Conservation (phyloP, 2,888 invertebrate species). For the Deilephila porcellus region DNA sequence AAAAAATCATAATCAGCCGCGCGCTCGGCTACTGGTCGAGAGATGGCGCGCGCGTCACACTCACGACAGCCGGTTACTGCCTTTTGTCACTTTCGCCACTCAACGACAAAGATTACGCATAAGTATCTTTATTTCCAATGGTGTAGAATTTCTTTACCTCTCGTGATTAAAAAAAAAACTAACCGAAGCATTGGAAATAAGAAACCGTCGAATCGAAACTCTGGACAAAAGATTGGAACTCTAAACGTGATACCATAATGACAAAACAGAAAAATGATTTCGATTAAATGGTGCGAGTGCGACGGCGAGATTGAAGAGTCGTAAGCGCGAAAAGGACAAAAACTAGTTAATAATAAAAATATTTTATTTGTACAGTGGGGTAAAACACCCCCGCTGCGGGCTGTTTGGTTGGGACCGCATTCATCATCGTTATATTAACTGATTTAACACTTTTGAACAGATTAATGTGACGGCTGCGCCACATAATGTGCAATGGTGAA, state of each 20-base stretch:
- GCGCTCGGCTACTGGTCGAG: slow-evolving; percentile 46
- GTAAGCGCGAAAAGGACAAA: slow-evolving; percentile 67
- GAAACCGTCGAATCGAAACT: slow-evolving; percentile 78
- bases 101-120: slow-evolving; percentile 25
- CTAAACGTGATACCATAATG: slow-evolving; percentile 83
- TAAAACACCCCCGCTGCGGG: slow-evolving; percentile 84
- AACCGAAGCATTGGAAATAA: slow-evolving; percentile 78
- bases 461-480: slow-evolving; percentile 65
- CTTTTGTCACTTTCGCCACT: not conserved
- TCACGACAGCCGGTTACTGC: slow-evolving; percentile 1
- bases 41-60: slow-evolving; percentile 20
- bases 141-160: slow-evolving; percentile 69
- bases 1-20: slow-evolving; percentile 55
- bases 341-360: slow-evolving; percentile 83
- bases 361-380: slow-evolving; percentile 84
- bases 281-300: slow-evolving; percentile 79
- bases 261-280: slow-evolving; percentile 85
- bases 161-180: slow-evolving; percentile 69
- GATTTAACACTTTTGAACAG: slow-evolving; percentile 85
- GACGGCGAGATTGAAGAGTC: slow-evolving; percentile 57
- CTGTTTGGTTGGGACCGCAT: slow-evolving; percentile 80
- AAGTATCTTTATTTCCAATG: slow-evolving; percentile 28
- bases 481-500: slow-evolving; percentile 30
- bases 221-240: slow-evolving; percentile 82
- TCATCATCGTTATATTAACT: slow-evolving; percentile 85